phyloP scores from a whole-genome alignment of 2,888 invertebrate genomes.

The Choristoneura rosaceana region DNA sequence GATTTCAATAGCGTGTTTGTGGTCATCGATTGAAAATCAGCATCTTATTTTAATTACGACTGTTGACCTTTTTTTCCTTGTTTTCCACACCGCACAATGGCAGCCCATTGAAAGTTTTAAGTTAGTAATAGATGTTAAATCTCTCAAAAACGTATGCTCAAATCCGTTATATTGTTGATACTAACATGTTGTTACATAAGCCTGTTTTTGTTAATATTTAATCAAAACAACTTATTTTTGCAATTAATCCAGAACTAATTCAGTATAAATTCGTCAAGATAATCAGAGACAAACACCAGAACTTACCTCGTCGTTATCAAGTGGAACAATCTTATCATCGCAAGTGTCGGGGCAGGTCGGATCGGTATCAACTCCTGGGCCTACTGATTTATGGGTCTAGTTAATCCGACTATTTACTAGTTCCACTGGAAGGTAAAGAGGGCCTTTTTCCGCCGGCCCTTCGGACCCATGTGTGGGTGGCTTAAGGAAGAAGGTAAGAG shows the following conservation, averaged over 20 bases:
- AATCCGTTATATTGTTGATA: no score
- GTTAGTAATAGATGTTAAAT: no score
- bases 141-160: no score
- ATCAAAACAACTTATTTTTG: not conserved
- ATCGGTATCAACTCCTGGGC: constrained; percentile 23
- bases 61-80: no score
- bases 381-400: constrained; percentile 44
- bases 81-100: no score
- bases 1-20: no score
- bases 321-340: constrained; percentile 29
- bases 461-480: constrained; percentile 25
- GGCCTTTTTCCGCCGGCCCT: constrained; percentile 44
- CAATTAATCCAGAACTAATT: constrained; percentile 1
- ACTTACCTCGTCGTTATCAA: constrained; percentile 35
- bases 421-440: constrained; percentile 44
- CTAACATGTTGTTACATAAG: not conserved
- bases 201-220: not conserved
- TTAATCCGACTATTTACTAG: constrained; percentile 47
- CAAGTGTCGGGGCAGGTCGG: constrained; percentile 24
- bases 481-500: constrained; percentile 2
- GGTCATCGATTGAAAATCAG: no score
- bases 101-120: no score
- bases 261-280: constrained; percentile 15
- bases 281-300: constrained; percentile 17
- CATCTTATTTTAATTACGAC: no score